Conservation (phyloP, 2,113 vertebrate genomes). For the Labeo catla region DNA sequence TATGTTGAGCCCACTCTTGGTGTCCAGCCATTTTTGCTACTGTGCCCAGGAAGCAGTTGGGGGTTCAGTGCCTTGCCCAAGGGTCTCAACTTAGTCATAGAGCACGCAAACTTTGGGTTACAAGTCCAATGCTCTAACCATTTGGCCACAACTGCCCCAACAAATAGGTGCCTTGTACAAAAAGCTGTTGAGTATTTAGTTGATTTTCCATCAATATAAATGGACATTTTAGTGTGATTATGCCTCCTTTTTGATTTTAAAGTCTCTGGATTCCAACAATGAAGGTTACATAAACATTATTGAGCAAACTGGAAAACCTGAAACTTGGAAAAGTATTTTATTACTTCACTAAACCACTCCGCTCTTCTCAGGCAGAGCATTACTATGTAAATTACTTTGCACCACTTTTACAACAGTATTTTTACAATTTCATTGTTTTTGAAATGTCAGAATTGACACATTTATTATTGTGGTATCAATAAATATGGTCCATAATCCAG, state of each 20-base stretch:
- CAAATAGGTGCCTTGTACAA: background rate
- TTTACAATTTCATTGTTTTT: background rate
- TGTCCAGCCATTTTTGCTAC: too few relatives aligned
- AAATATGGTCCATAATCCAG: background rate
- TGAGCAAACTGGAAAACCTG: conserved; percentile 18
- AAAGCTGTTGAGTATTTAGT: background rate
- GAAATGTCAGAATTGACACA: background rate
- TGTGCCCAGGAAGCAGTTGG: too few relatives aligned
- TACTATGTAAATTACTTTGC: background rate
- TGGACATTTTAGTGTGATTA: background rate
- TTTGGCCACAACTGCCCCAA: too few relatives aligned
- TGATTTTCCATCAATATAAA: background rate
- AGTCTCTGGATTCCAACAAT: background rate
- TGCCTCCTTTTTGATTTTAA: background rate
- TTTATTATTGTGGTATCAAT: background rate
- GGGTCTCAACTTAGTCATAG: too few relatives aligned
- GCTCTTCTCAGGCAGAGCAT: background rate
- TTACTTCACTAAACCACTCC: background rate
- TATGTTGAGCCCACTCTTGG: background rate
- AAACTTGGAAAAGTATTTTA: conserved; percentile 22
- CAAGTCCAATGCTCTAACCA: too few relatives aligned
- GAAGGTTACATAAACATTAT: conserved; percentile 14
- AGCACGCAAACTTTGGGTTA: too few relatives aligned
- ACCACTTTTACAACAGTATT: background rate
- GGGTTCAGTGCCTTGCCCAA: too few relatives aligned